These are phyloP conservation scores for Rhinella marina DNA, from an alignment of 2,797 vertebrate species.

Conservation along the genomic window DNA sequence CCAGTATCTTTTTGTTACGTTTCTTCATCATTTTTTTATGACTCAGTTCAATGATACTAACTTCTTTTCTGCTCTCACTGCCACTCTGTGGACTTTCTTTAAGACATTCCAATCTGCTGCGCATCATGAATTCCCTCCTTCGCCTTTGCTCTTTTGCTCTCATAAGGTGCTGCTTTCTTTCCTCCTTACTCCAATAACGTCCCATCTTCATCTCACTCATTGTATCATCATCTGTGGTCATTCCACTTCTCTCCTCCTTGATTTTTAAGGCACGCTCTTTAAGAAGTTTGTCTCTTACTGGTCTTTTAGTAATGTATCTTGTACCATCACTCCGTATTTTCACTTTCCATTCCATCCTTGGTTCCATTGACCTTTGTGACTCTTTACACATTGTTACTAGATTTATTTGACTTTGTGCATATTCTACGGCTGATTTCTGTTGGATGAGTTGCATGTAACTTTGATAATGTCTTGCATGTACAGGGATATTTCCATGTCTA, in stretches of 20 bases:
- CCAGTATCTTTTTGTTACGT: conserved; percentile 97
- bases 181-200: conserved; percentile 97
- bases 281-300: conserved; percentile 92
- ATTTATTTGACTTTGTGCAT: conserved; percentile 92
- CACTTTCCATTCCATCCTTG: conserved; percentile 97
- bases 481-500: conserved; percentile 85
- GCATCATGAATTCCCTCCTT: conserved; percentile 94
- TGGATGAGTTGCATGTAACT: conserved; percentile 98
- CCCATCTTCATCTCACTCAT: conserved; percentile 99
- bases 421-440: conserved; percentile 92
- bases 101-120: conserved; percentile 90
- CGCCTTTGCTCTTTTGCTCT: conserved; percentile 91
- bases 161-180: conserved; percentile 92
- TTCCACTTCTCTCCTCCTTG: conserved; percentile 93
- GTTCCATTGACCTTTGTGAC: conserved; percentile 77
- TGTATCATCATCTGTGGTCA: conserved; percentile 94
- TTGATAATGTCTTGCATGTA: conserved; percentile 92
- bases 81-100: conserved; percentile 90
- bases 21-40: conserved; percentile 99
- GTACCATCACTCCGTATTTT: conserved; percentile 95
- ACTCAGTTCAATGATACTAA: conserved; percentile 95
- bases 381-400: conserved; percentile 88
- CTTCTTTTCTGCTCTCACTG: conserved; percentile 86
- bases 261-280: conserved; percentile 95
- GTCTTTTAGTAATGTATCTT: conserved; percentile 94